These are phyloP conservation scores for Fringilla coelebs DNA, from an alignment of 2,797 vertebrate genomes.

Conservation along the genomic window DNA sequence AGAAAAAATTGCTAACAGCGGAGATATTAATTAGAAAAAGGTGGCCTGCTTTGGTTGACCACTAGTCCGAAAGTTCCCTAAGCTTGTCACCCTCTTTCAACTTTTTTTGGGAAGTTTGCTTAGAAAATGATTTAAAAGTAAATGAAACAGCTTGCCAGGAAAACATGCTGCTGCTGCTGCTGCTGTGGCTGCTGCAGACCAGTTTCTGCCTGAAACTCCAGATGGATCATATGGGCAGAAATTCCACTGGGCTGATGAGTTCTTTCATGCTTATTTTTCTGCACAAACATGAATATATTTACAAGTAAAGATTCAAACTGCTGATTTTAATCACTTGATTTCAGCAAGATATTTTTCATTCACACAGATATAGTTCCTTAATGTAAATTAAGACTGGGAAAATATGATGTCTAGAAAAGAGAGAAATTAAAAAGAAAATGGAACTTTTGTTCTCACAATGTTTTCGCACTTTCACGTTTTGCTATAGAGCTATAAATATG, in stretches of 20 bases:
- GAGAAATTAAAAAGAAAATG: background rate
- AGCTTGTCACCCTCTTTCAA: slow-evolving; percentile 10
- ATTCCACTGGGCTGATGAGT: background rate
- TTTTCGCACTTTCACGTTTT: background rate
- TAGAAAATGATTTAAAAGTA: slow-evolving; percentile 10
- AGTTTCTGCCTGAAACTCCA: background rate
- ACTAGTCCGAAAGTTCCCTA: slow-evolving; percentile 31
- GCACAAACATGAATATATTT: background rate
- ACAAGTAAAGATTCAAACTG: background rate
- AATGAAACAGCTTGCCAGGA: background rate
- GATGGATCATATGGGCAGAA: background rate
- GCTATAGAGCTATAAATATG: background rate
- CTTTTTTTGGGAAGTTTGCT: background rate
- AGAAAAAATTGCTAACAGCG: slow-evolving; percentile 28
- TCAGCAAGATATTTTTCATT: background rate
- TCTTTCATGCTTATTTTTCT: background rate
- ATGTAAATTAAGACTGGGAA: background rate
- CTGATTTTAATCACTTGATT: background rate
- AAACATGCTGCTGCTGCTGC: background rate
- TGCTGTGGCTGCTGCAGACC: background rate
- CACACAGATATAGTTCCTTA: background rate
- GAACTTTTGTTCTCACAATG: background rate
- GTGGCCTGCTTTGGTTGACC: slow-evolving; percentile 39
- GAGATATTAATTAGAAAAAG: slow-evolving; percentile 57
- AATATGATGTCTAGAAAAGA: background rate